phyloP scores from a whole-genome alignment of 2,888 invertebrate species.

The Dasypogon diadema region DNA sequence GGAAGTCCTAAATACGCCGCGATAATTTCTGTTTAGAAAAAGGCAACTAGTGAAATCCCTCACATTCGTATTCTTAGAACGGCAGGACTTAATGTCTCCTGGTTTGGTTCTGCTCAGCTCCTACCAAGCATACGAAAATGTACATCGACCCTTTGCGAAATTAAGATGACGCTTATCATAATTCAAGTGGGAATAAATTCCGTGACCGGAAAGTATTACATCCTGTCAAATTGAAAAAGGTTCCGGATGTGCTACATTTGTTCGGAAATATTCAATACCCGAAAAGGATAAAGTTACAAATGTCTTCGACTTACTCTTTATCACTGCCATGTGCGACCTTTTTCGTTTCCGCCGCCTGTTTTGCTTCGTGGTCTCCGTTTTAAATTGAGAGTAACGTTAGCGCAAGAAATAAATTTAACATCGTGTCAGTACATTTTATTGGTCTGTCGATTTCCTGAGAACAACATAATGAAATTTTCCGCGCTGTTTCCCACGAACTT shows the following conservation, averaged over 20 bases:
- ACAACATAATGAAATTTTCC: constrained; percentile 35
- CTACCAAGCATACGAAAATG: neutral
- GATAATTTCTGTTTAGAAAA: too few relatives aligned
- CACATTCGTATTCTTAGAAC: neutral
- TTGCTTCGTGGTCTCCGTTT: constrained; percentile 54
- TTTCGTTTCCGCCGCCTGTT: constrained; percentile 28
- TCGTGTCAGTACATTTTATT: constrained; percentile 56
- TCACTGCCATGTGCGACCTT: constrained; percentile 36
- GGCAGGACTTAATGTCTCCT: neutral
- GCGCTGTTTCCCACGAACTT: constrained; percentile 32
- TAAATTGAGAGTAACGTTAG: constrained; percentile 55
- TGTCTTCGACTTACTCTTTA: constrained; percentile 45
- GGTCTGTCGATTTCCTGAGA: constrained; percentile 53
- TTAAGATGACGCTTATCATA: constrained; percentile 55
- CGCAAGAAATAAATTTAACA: constrained; percentile 55
- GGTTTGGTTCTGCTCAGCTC: too few relatives aligned
- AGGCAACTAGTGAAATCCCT: too few relatives aligned
- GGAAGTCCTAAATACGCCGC: too few relatives aligned
- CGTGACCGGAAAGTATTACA: constrained; percentile 57
- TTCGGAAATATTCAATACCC: constrained; percentile 55
- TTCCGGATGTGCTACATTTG: constrained; percentile 57
- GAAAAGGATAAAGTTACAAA: constrained; percentile 52
- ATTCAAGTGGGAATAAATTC: constrained; percentile 57
- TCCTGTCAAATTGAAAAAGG: constrained; percentile 57
- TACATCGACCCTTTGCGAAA: neutral